Percentiles rank a stretch among this genome's conserved stretches.
These are phyloP conservation scores for Trichonephila clavata DNA, from an alignment of 1,140 invertebrate species.

Conservation along the genomic window DNA sequence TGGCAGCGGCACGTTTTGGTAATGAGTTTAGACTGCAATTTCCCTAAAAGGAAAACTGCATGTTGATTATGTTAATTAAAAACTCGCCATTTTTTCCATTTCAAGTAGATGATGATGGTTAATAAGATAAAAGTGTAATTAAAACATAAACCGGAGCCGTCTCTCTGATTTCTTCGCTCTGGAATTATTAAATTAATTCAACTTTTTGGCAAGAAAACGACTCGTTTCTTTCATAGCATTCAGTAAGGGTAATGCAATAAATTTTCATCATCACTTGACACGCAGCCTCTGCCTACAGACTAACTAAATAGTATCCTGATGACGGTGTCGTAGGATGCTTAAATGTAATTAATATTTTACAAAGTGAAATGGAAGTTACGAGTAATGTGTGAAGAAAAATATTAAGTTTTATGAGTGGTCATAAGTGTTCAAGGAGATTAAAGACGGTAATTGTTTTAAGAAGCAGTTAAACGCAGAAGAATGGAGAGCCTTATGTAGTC, in stretches of 20 bases:
- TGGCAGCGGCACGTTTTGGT: slow-evolving; percentile 37
- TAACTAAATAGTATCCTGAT: not conserved
- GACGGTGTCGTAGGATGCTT: not conserved
- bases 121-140: slow-evolving; percentile 31
- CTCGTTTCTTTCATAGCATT: not conserved
- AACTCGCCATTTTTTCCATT: not conserved
- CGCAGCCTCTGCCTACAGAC: not conserved
- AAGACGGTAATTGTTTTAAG: not conserved
- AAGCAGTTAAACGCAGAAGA: not conserved
- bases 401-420: not conserved
- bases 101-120: slow-evolving; percentile 21
- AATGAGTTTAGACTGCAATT: slow-evolving; percentile 41
- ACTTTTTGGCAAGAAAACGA: not conserved
- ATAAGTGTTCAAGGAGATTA: not conserved
- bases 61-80: slow-evolving; percentile 51
- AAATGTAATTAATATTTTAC: slow-evolving; percentile 36
- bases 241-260: not conserved
- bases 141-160: slow-evolving; percentile 27
- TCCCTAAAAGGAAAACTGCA: slow-evolving; percentile 31
- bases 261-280: slow-evolving; percentile 3
- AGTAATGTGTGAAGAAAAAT: not conserved
- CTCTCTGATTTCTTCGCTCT: not conserved
- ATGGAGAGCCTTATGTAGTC: not conserved
- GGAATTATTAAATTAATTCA: slow-evolving; percentile 28
- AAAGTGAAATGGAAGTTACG: not conserved